Conservation (phyloP, 92 coral and sea anemone species). For the Porites cylindrica region DNA sequence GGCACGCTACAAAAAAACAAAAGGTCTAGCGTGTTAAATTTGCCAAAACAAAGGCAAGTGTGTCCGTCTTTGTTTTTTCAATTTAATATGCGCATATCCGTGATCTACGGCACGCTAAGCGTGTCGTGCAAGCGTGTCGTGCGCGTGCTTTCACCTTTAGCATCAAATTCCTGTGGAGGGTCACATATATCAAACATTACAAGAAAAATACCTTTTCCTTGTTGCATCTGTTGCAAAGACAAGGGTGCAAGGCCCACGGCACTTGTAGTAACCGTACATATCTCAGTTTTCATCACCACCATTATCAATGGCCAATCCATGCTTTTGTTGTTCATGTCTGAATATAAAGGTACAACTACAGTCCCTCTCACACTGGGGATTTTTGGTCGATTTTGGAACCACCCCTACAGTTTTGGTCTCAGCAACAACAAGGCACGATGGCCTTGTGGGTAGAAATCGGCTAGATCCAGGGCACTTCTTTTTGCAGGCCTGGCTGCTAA, state of each 20-base stretch:
- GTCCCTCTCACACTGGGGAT: conserved; percentile 43
- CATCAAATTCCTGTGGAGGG: no score
- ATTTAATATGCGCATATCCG: no score
- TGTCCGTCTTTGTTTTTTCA: no score
- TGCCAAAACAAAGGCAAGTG: no score
- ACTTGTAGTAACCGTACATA: conserved; percentile 60
- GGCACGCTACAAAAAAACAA: no score
- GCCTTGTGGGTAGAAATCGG: conserved; percentile 30
- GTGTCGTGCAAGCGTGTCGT: no score
- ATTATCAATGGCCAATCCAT: conserved; percentile 41
- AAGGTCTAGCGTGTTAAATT: no score
- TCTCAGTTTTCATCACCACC: conserved; percentile 60
- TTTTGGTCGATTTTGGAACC: conserved; percentile 44
- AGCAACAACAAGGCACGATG: not conserved
- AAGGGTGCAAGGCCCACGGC: conserved; percentile 40
- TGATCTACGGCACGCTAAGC: no score
- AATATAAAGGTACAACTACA: not conserved
- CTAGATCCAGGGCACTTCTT: conserved; percentile 28
- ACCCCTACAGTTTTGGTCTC: conserved; percentile 30
- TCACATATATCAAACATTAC: no score
- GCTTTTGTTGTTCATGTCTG: conserved; percentile 35
- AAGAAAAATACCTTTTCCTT: conserved; percentile 39
- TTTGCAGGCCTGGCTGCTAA: conserved; percentile 48
- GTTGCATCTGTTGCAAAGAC: conserved; percentile 62
- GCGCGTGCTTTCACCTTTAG: no score